Conservation (phyloP, 2,113 vertebrate genomes). For the Ageneiosus marmoratus region DNA sequence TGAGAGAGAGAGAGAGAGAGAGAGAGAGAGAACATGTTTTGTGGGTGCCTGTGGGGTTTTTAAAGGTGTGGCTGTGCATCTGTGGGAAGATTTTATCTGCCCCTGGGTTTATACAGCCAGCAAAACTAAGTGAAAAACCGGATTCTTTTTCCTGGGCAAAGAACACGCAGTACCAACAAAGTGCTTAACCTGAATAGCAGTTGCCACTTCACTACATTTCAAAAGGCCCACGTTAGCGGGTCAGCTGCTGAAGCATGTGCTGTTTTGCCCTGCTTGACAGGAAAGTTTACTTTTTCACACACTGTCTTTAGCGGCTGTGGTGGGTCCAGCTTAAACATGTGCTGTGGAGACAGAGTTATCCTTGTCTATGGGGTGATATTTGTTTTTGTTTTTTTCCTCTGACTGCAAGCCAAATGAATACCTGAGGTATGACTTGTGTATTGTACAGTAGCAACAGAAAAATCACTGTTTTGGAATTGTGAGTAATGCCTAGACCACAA, state of each 20-base stretch:
- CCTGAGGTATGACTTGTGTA: not conserved
- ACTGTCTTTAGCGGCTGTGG: not conserved
- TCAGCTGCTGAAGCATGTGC: constrained; percentile 41
- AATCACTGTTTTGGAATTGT: constrained; percentile 34
- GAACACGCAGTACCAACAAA: not conserved
- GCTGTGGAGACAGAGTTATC: constrained; percentile 6
- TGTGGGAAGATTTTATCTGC: constrained; percentile 12
- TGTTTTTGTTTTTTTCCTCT: not conserved
- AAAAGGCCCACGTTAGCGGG: constrained; percentile 24
- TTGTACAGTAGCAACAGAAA: constrained; percentile 28
- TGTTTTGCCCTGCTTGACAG: constrained; percentile 28
- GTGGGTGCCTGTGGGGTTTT: not conserved
- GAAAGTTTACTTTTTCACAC: constrained; percentile 19
- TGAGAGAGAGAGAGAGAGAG: not conserved
- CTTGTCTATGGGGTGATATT: constrained; percentile 6
- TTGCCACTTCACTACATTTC: constrained; percentile 49
- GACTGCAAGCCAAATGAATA: constrained; percentile 10
- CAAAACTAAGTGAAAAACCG: not conserved
- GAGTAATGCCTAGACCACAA: constrained; percentile 29
- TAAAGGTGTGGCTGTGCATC: constrained; percentile 16
- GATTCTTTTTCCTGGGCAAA: constrained; percentile 8
- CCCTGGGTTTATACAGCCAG: not conserved
- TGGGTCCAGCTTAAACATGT: not conserved
- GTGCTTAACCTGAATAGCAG: constrained; percentile 30
- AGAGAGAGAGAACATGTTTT: not conserved